Conservation (phyloP, 2,888 invertebrate genomes). For the Mechanitis mazaeus region DNA sequence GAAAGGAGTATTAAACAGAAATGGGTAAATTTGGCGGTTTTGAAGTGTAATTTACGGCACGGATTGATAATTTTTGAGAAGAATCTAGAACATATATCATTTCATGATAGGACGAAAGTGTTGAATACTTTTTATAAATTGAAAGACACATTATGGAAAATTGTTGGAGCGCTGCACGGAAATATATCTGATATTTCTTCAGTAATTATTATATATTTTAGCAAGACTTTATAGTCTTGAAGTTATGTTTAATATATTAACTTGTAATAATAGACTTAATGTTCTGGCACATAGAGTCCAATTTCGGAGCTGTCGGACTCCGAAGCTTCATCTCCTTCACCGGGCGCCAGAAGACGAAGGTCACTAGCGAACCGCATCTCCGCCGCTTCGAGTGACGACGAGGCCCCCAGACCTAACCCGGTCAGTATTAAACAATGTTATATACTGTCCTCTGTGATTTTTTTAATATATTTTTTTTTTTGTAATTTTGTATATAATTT, state of each 20-base stretch:
- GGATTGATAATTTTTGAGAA: slow-evolving; percentile 46
- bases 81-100: slow-evolving; percentile 37
- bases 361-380: slow-evolving; percentile 57
- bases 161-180: slow-evolving; percentile 56
- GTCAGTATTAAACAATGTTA: slow-evolving; percentile 32
- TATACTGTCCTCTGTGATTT: too few relatives aligned
- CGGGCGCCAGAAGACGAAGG: slow-evolving; percentile 49
- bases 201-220: slow-evolving; percentile 24
- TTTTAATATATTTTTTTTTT: background rate
- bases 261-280: background rate
- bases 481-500: background rate
- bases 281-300: slow-evolving; percentile 55
- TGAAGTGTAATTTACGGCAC: slow-evolving; percentile 49
- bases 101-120: slow-evolving; percentile 37
- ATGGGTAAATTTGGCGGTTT: slow-evolving; percentile 54
- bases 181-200: slow-evolving; percentile 38
- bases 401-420: slow-evolving; percentile 47
- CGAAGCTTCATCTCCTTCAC: slow-evolving; percentile 62
- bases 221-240: background rate
- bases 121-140: slow-evolving; percentile 45
- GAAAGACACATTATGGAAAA: slow-evolving; percentile 56
- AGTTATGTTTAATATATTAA: background rate
- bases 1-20: slow-evolving; percentile 43
- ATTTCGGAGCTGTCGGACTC: slow-evolving; percentile 80
- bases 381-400: slow-evolving; percentile 67